These are phyloP conservation scores for Coecobrya sp. DNA, from an alignment of 2,888 invertebrate species.

Conservation along the genomic window DNA sequence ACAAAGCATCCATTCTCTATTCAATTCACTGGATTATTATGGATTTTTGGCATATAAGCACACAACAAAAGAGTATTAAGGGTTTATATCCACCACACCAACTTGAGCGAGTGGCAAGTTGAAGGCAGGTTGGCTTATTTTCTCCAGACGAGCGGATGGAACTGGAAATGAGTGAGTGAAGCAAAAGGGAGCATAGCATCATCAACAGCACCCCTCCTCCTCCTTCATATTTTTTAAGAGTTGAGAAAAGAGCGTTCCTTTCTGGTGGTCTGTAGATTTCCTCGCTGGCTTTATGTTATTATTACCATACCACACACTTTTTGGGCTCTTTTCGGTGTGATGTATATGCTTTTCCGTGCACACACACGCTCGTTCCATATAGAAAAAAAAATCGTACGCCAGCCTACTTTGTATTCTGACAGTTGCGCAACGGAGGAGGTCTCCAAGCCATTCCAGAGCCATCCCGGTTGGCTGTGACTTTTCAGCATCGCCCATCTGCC, in stretches of 20 bases:
- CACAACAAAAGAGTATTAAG: neutral
- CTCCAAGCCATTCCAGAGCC: slow-evolving; percentile 30
- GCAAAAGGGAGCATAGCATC: neutral
- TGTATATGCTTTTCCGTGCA: neutral
- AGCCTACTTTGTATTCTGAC: slow-evolving; percentile 67
- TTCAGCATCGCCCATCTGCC: slow-evolving; percentile 60
- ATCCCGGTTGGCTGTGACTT: slow-evolving; percentile 64
- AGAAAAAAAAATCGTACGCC: slow-evolving; percentile 1
- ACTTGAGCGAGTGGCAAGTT: slow-evolving; percentile 38
- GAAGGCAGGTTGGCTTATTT: slow-evolving; percentile 49
- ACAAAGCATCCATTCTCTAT: neutral
- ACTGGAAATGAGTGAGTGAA: slow-evolving; percentile 15
- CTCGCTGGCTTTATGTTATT: slow-evolving; percentile 41
- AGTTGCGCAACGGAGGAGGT: slow-evolving; percentile 70
- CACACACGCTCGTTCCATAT: slow-evolving; percentile 31
- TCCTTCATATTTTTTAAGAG: neutral
- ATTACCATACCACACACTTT: slow-evolving; percentile 38
- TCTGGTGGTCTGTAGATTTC: slow-evolving; percentile 71
- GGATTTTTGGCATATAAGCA: slow-evolving; percentile 5
- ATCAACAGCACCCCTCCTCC: slow-evolving; percentile 31
- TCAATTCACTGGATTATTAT: slow-evolving; percentile 29
- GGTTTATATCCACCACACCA: slow-evolving; percentile 14
- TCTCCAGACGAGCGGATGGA: slow-evolving; percentile 36
- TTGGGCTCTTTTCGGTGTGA: neutral
- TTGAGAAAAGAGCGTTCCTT: slow-evolving; percentile 63